Base-by-base conservation (phyloP, 2,888 invertebrate species). In the Amphipyra berbera region DNA sequence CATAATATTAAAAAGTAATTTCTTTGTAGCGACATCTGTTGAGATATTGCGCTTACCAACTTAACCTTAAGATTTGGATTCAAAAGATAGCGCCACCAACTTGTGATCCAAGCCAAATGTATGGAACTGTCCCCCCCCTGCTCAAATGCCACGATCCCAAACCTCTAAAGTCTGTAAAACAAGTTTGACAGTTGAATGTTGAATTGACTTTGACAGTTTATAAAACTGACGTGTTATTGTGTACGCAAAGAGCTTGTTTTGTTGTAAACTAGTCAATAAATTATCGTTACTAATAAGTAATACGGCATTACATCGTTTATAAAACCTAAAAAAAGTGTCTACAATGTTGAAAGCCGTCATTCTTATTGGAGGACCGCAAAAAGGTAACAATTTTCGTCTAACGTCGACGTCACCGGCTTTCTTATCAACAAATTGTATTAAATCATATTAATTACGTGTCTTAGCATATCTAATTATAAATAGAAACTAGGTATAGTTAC, bases 331-430 rank as follows among this genome's bases (percentile, higher is more conserved):
- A n/a, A 42, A 55, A 45, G 37, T 62, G 44, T 60, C 44, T 0
- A 82, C 66, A 65, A 97, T 97, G 96, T 89, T 97, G 68, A 98
- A 98, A 93, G 98, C 98, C 54, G 97, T 99, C 12, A 98, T 99
- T 88, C 95, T 99, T 73, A 97, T 99, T 75, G 99, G 99, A 21
- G 99, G 99, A 6, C 98, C 98, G 0, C 97, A 98, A 89, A 99
- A 99, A 96, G 98, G 98, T 98, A 94, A 79, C 65, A 54, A 53
- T 59, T 14, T 47, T 13, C 49, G 30, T 61, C 62, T 49, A 45
- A 21, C 13, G 37, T 48, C 49, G 44, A 87, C 87, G 85, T 88
- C 86, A 88, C 91, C 90, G 90, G 91, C 73, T 41, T 56, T 59
- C 45, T 55, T 68, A 71, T 70, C 50, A 54, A 8, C 59, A 27